Conservation (phyloP, 2,797 vertebrate species). For the Molossus alvarezi region DNA sequence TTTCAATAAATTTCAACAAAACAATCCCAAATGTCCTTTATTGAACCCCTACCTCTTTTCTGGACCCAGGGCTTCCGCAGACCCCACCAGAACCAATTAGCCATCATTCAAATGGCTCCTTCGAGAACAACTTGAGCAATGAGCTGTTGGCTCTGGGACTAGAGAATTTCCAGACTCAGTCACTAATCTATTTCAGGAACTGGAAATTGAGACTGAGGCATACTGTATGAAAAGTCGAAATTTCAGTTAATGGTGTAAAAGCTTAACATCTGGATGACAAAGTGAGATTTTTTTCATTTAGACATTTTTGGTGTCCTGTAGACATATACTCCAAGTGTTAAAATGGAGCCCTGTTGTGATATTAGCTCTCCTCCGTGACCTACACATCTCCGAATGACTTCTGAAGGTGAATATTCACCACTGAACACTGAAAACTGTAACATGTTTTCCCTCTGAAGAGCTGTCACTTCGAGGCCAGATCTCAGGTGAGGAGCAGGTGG, state of each 20-base stretch:
- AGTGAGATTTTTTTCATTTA: conserved; percentile 30
- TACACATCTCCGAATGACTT: conserved; percentile 33
- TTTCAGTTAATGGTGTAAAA: conserved; percentile 37
- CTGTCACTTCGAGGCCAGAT: conserved; percentile 35
- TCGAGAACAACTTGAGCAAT: not conserved
- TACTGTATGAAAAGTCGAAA: conserved; percentile 30
- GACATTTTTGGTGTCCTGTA: not conserved
- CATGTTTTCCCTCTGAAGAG: conserved; percentile 64
- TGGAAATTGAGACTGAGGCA: conserved; percentile 49
- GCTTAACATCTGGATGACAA: conserved; percentile 65
- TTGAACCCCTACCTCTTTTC: conserved; percentile 25
- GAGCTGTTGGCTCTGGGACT: not conserved
- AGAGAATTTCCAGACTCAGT: conserved; percentile 56
- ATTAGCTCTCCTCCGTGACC: not conserved
- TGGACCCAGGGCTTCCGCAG: not conserved
- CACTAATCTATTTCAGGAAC: conserved; percentile 52
- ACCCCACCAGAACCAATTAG: conserved; percentile 45
- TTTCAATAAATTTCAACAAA: conserved; percentile 55
- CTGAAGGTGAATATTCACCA: conserved; percentile 36
- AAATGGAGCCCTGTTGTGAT: not conserved
- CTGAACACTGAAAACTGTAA: not conserved
- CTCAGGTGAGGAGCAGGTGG: conserved; percentile 69
- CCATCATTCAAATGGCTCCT: conserved; percentile 44
- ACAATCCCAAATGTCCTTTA: conserved; percentile 50
- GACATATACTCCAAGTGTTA: conserved; percentile 6